Evolutionary conservation across 2,888 invertebrate species (phyloP).

Genomic region (Acronicta leporina): DNA sequence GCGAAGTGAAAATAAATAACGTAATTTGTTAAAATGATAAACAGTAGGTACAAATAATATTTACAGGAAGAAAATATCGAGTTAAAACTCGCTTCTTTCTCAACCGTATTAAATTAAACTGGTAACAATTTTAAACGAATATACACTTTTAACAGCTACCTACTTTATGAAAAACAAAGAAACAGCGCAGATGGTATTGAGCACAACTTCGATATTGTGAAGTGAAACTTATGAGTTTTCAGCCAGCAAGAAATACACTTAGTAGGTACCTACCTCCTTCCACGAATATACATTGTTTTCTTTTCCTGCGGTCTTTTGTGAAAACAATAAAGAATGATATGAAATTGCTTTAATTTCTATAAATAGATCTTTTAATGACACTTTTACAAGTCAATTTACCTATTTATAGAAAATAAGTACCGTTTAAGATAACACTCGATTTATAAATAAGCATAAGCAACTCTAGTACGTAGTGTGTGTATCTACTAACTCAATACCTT

Average conservation of each 20-base stretch:
- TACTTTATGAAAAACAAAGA: slow-evolving; percentile 57
- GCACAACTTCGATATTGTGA: slow-evolving; percentile 57
- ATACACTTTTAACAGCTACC: slow-evolving; percentile 12
- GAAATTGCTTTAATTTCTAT: no score
- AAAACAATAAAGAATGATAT: no score
- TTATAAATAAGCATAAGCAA: neutral
- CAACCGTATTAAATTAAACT: slow-evolving; percentile 17
- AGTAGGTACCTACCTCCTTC: no score
- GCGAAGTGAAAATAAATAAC: no score
- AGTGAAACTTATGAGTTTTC: slow-evolving; percentile 61
- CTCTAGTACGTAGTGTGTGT: slow-evolving; percentile 8
- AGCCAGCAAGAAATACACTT: slow-evolving; percentile 14
- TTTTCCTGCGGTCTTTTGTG: neutral
- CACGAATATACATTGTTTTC: no score
- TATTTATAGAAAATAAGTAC: no score
- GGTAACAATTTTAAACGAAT: slow-evolving; percentile 19
- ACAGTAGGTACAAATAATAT: neutral
- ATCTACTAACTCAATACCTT: slow-evolving; percentile 30
- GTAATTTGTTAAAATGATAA: neutral
- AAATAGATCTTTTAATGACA: no score
- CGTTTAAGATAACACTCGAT: no score
- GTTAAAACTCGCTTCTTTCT: neutral
- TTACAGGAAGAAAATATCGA: neutral
- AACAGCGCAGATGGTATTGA: slow-evolving; percentile 63
- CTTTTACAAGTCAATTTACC: no score